Base-by-base conservation (phyloP, 2,888 invertebrate species). In the Macrophya annulata region DNA sequence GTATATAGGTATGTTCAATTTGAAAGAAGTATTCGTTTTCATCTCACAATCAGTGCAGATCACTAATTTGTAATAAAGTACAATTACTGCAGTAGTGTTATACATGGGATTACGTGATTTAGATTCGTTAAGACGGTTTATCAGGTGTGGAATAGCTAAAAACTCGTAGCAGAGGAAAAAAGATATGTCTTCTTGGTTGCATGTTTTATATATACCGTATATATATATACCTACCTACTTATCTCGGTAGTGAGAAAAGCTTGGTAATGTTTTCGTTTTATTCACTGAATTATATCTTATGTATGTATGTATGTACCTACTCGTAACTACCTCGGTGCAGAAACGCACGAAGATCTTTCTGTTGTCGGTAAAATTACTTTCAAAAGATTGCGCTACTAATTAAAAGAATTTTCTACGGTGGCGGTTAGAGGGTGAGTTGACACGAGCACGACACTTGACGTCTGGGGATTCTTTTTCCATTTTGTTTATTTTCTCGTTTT, bases 321-420 rank as follows among this genome's bases (percentile, higher is more conserved):
- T n/a, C n/a, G n/a, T n/a, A n/a, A n/a, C 48, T 12, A 59, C 37
- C n/a, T 40, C 9, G 17, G 37, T 17, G 31, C 37, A 59, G 40
- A 59, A 59, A 59, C 21, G 40, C 37, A 71, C 45, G 48, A 59
- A 79, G 79, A 59, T 79, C 37, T 59, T 79, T 40, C 79, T 59
- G 79, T 79, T 79, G n/a, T 59, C 59, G 31, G 59, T 62, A 17
- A 43, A 62, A 81, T 81, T 62, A 59, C 25, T 62, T 81, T 81
- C 81, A 81, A 62, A 59, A 81, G 81, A 81, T 59, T 62, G 43
- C 62, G 62, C 81, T 81, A 81, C 81, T 81, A 81, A 81, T 81
- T 81, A 62, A 62, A 81, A 62, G n/a, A 81, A 81, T 81, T 59
- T 81, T 62, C 77, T 55, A 55, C 48, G 77, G 51, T 31, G 17